These are phyloP conservation scores for Drosophila serrata DNA, from an alignment of 1,140 invertebrate species.

Conservation along the genomic window DNA sequence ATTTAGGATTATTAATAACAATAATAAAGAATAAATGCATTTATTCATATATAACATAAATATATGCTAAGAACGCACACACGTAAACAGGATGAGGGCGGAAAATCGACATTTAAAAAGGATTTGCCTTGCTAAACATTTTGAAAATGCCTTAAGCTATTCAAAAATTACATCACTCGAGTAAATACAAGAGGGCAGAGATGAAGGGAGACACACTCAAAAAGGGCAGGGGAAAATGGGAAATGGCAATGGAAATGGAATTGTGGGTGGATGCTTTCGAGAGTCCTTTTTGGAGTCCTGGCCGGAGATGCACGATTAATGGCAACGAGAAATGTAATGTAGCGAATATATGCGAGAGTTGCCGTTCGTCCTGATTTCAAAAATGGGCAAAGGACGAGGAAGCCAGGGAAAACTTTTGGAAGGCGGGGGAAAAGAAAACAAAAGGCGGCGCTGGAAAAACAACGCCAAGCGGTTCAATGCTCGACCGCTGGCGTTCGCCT, in stretches of 20 bases:
- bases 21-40: constrained; percentile 60
- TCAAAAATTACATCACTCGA: constrained; percentile 83
- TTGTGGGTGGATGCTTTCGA: constrained; percentile 11
- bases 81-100: constrained; percentile 9
- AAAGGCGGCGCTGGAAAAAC: constrained; percentile 49
- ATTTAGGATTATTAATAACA: constrained; percentile 82
- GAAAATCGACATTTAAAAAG: constrained; percentile 78
- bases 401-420: constrained; percentile 27
- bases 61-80: constrained; percentile 62
- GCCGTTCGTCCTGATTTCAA: constrained; percentile 72
- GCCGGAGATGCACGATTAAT: constrained; percentile 73
- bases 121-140: constrained; percentile 82
- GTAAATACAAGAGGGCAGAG: constrained; percentile 74
- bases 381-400: constrained; percentile 45
- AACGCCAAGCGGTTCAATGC: constrained; percentile 69
- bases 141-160: constrained; percentile 79
- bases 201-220: constrained; percentile 21
- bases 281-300: constrained; percentile 7
- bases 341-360: constrained; percentile 79
- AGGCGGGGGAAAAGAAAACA: constrained; percentile 46
- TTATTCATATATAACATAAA: constrained; percentile 39
- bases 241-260: neutral
- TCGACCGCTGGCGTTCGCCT: constrained; percentile 71
- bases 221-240: neutral
- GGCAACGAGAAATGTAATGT: constrained; percentile 79